Conservation (phyloP, 2,888 invertebrate species). For the Pteria penguin region DNA sequence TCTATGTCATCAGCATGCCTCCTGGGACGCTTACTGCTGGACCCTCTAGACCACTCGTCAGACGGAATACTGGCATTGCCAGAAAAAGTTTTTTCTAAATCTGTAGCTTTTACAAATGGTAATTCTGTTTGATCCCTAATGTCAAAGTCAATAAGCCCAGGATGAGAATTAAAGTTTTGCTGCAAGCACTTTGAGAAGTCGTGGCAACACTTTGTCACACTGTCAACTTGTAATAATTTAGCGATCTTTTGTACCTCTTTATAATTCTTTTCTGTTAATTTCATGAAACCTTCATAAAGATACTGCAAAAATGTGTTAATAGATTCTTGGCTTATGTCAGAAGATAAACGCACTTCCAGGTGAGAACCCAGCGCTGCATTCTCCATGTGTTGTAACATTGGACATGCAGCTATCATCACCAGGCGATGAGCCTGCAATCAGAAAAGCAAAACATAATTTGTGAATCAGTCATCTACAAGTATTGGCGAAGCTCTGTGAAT, state of each 20-base stretch:
- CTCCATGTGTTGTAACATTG: conserved; percentile 45
- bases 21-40: neutral
- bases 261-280: conserved; percentile 42
- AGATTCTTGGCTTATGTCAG: conserved; percentile 36
- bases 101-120: neutral
- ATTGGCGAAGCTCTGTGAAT: too few species aligned
- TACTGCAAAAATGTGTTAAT: conserved; percentile 4
- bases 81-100: neutral
- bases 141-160: neutral
- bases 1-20: neutral
- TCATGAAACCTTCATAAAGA: conserved; percentile 46
- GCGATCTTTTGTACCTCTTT: conserved; percentile 42
- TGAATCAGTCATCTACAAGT: too few species aligned
- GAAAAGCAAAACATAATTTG: neutral
- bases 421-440: conserved; percentile 41
- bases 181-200: conserved; percentile 10
- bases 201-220: conserved; percentile 13
- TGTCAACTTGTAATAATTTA: conserved; percentile 40
- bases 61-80: neutral
- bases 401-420: conserved; percentile 47
- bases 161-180: neutral
- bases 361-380: conserved; percentile 25
- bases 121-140: neutral
- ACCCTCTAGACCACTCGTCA: neutral
- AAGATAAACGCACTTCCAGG: conserved; percentile 39